phyloP scores from a whole-genome alignment of 2,113 vertebrate species.

The Actinemys pallida region DNA sequence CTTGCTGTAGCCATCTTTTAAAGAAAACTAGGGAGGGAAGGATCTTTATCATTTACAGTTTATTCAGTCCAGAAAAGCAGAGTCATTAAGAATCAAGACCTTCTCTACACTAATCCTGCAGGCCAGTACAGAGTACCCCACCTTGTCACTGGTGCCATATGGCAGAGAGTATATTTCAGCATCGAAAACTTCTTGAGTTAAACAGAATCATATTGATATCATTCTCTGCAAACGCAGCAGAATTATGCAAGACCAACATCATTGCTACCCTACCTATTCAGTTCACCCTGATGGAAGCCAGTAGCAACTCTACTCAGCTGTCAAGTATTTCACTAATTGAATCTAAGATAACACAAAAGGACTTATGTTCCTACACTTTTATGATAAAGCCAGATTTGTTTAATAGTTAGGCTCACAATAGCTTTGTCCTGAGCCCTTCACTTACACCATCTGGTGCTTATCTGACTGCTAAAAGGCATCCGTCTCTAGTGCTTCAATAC shows the following conservation, averaged over 20 bases:
- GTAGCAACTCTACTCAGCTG: neutral
- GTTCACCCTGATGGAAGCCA: neutral
- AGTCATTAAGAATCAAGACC: neutral
- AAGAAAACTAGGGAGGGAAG: accelerated
- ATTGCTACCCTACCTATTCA: neutral
- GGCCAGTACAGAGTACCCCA: neutral
- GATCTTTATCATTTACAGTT: neutral
- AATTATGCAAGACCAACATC: neutral
- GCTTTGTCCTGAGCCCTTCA: neutral
- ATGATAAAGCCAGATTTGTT: neutral
- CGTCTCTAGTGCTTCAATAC: neutral
- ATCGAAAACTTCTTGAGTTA: neutral
- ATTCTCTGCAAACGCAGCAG: neutral
- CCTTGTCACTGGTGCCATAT: neutral
- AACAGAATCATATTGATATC: neutral
- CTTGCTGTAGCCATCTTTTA: neutral
- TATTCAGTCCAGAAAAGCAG: neutral
- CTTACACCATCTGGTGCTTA: neutral
- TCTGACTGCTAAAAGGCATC: neutral
- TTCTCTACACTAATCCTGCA: neutral
- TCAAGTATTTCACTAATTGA: neutral
- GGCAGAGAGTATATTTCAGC: no score
- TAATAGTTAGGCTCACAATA: neutral
- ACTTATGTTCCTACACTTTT: neutral
- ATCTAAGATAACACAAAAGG: neutral